Conservation (phyloP, 1,140 invertebrate genomes). For the Sitophilus oryzae region DNA sequence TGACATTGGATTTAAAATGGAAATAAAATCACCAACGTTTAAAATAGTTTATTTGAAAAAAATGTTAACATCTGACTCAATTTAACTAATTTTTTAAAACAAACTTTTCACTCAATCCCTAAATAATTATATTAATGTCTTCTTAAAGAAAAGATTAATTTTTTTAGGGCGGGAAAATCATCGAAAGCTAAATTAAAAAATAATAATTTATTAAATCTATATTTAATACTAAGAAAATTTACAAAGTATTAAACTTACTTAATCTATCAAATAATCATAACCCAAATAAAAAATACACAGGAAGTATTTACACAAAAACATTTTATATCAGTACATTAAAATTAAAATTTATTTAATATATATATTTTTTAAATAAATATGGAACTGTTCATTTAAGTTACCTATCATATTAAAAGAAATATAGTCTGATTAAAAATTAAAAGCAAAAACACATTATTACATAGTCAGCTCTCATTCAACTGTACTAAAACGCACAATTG, state of each 20-base stretch:
- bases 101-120: background rate
- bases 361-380: conserved; percentile 7
- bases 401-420: conserved; percentile 1
- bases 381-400: conserved; percentile 3
- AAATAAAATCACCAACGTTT: conserved; percentile 20
- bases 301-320: conserved; percentile 4
- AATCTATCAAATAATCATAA: background rate
- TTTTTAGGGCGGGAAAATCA: background rate
- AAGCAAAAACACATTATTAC: conserved; percentile 15
- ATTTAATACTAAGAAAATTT: conserved; percentile 16
- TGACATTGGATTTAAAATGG: conserved; percentile 25
- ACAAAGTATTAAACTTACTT: conserved; percentile 5
- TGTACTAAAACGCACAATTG: conserved; percentile 56
- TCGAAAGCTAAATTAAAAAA: conserved; percentile 5
- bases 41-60: conserved; percentile 19
- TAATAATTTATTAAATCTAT: conserved; percentile 20
- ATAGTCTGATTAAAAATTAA: conserved; percentile 6
- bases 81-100: background rate
- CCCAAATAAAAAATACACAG: conserved; percentile 5
- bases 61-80: background rate
- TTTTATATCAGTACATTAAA: too few relatives aligned
- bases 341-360: background rate
- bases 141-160: too few relatives aligned
- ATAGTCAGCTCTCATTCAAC: conserved; percentile 30
- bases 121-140: too few relatives aligned